Conservation (phyloP, 2,797 vertebrate genomes). For the Scolopax rusticola region DNA sequence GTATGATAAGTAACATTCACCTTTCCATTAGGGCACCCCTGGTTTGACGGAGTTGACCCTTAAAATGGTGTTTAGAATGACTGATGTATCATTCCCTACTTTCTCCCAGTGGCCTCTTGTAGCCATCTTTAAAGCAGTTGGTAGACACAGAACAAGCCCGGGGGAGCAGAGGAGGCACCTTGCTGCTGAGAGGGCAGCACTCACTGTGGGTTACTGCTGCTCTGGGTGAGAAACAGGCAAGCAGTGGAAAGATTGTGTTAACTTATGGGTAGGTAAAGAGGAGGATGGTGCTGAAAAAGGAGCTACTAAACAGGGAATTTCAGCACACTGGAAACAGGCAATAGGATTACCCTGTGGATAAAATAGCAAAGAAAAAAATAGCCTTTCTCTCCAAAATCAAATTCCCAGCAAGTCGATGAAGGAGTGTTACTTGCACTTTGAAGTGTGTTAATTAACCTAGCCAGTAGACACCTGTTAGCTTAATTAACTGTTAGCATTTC, state of each 20-base stretch:
- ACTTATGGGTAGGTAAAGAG: neutral
- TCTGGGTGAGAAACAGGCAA: neutral
- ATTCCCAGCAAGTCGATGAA: neutral
- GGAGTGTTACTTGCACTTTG: neutral
- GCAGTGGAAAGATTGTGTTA: neutral
- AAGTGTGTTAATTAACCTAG: conserved; percentile 10
- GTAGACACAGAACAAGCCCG: neutral
- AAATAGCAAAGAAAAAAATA: neutral
- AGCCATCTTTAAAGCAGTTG: neutral
- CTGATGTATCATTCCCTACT: neutral
- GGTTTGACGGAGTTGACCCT: neutral
- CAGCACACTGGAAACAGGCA: neutral
- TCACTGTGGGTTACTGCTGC: neutral
- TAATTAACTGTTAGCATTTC: conserved; percentile 10
- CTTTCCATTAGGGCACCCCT: neutral
- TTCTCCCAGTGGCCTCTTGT: neutral
- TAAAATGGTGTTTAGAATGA: neutral
- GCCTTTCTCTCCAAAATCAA: neutral
- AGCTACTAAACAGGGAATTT: neutral
- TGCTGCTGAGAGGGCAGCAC: neutral
- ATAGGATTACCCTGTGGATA: neutral
- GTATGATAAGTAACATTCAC: neutral
- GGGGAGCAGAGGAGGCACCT: neutral
- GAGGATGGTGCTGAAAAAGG: neutral
- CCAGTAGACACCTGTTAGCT: neutral